Evolutionary conservation across 2,113 vertebrate genomes (phyloP).

Genomic region (Saccopteryx leptura): DNA sequence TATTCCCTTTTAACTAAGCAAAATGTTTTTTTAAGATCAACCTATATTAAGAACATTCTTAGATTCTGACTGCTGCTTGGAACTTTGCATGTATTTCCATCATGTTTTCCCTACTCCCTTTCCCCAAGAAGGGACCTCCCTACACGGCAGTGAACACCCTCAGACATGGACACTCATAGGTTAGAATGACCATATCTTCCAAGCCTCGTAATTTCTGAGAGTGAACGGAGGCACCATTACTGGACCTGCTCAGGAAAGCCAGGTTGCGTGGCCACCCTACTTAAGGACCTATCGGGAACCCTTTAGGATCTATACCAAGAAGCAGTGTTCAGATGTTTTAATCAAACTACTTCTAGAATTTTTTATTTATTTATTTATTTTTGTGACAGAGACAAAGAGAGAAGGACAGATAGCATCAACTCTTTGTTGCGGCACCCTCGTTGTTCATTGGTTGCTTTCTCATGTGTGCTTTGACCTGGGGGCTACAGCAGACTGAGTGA

Average conservation of each 20-base stretch:
- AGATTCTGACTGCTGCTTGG: neutral
- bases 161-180: fast-evolving
- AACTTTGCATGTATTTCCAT: neutral
- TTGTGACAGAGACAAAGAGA: too few relatives aligned
- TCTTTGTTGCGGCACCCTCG: too few relatives aligned
- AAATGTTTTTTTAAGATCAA: neutral
- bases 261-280: too few relatives aligned
- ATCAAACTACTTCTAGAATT: neutral
- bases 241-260: neutral
- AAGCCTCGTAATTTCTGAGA: neutral
- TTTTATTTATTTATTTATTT: too few relatives aligned
- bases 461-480: too few relatives aligned
- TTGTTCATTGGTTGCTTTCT: too few relatives aligned
- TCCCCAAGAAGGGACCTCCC: neutral
- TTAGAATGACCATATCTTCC: neutral
- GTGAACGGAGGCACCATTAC: neutral
- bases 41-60: neutral
- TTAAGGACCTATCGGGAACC: neutral
- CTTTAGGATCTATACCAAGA: neutral
- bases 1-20: constrained; percentile 6
- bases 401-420: too few relatives aligned
- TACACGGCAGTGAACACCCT: neutral
- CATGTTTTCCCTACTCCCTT: neutral
- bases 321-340: neutral
- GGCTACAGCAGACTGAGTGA: too few relatives aligned